Base-by-base conservation (phyloP, 2,888 invertebrate genomes). In the Hymenopus coronatus region DNA sequence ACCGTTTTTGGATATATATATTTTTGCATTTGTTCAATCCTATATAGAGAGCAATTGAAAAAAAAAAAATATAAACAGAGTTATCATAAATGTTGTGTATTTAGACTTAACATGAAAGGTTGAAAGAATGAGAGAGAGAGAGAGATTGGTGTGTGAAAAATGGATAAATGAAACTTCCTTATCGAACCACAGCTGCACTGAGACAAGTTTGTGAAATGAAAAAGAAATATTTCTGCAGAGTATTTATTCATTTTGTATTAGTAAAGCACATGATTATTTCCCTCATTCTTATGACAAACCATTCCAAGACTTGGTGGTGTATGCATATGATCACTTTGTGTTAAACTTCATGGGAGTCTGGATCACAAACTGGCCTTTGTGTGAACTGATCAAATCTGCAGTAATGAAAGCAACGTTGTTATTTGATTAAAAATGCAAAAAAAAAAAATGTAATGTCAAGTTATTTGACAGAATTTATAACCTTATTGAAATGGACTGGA, bases 1-100 rank as follows among this genome's bases (percentile, higher is more conserved):
- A 81, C 88, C 88, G 82, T 88, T 89, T 89, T 90, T 87, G 83
- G 89, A 86, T 83, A 90, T 90, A 90, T 89, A 90, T 90, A 90
- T 90, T 90, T 90, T 89, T 90, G 83, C 90, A 90, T 90, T 89
- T 90, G 90, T 90, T 90, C 89, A 90, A 82, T 84, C 87, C 88
- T 84, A 84, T 88, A 88, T 88, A 88, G 81, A 88, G 83, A 54
- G 84, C 83, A 88, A 88, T 88, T 88, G 83, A 88, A 54, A 84
- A 88, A 83, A n/a, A 40, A 88, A 84, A 46, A 84, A 84, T 88
- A 87, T 87, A 87, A 87, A 87, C 81, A 82, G 33, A 87, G 82
- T 88, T 88, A 88, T 84, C 88, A 86, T 83, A 87, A 88, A 84
- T 88, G 88, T 84, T 88, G 88, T 88, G 83, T 88, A 88, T 84